phyloP scores from a whole-genome alignment of 2,797 vertebrate species.

The Ptychadena robeensis region DNA sequence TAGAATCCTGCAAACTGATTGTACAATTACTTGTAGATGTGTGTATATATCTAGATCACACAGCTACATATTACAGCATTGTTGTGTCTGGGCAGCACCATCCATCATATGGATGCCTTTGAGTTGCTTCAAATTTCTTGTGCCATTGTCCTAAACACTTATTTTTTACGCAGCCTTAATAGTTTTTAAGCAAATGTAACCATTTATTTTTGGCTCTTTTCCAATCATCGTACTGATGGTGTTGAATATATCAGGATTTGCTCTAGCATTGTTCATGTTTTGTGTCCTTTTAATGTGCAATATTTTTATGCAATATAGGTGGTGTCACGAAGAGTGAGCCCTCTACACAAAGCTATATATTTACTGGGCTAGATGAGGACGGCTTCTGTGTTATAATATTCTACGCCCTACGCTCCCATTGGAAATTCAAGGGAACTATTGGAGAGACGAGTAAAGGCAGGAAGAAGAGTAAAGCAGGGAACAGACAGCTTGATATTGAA shows the following conservation, averaged over 20 bases:
- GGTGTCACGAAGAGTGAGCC: background rate
- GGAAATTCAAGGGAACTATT: background rate
- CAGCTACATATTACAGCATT: background rate
- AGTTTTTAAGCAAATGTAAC: constrained; percentile 71
- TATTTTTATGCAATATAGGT: constrained; percentile 77
- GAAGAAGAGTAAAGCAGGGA: no score
- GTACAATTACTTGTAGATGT: constrained; percentile 64
- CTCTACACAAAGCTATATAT: background rate
- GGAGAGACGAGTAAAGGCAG: no score
- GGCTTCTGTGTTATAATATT: background rate
- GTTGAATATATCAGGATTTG: constrained; percentile 72
- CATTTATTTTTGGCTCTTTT: constrained; percentile 71
- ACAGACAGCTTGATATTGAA: no score
- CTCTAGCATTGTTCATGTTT: constrained; percentile 62
- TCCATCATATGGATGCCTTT: constrained; percentile 71
- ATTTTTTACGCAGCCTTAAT: constrained; percentile 94
- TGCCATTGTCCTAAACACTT: constrained; percentile 83
- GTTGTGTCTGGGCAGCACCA: constrained; percentile 67
- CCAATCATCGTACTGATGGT: constrained; percentile 74
- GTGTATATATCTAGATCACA: background rate
- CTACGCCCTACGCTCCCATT: background rate
- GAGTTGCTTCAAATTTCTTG: constrained; percentile 78
- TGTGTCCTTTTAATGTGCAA: constrained; percentile 84
- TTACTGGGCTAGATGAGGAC: background rate
- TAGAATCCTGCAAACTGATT: constrained; percentile 68